Evolutionary conservation across 2,113 vertebrate genomes (phyloP).

Genomic region (Ictalurus furcatus): DNA sequence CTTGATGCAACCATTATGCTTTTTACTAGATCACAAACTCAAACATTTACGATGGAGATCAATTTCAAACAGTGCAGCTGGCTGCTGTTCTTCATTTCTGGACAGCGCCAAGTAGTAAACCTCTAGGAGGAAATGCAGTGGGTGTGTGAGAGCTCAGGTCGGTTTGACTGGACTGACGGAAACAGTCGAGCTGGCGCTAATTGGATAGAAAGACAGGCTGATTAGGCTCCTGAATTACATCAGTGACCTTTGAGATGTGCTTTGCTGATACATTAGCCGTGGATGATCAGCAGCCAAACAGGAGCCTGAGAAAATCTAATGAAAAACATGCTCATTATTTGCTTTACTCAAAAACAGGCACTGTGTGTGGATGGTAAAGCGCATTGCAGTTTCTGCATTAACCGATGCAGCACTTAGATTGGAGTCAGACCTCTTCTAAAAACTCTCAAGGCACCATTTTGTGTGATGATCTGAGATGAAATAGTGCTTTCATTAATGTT

Average conservation of each 20-base stretch:
- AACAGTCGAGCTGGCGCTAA: conserved; percentile 39
- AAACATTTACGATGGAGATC: not conserved
- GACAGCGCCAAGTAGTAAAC: not conserved
- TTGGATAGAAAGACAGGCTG: conserved; percentile 44
- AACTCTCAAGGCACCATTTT: not conserved
- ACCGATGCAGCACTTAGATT: not conserved
- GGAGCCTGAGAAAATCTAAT: conserved; percentile 10
- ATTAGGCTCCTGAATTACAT: conserved; percentile 49
- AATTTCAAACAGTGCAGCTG: not conserved
- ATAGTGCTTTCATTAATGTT: conserved; percentile 7
- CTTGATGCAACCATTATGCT: not conserved
- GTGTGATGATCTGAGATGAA: not conserved
- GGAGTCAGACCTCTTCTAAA: not conserved
- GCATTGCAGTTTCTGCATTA: not conserved
- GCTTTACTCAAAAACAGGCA: not conserved
- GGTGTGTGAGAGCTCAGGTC: not conserved
- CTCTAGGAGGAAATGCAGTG: not conserved
- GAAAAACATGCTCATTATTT: conserved; percentile 17
- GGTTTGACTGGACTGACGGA: conserved; percentile 27
- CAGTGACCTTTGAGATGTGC: conserved; percentile 50
- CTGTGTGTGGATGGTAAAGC: not conserved
- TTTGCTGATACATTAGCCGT: conserved; percentile 36
- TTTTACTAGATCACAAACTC: not conserved
- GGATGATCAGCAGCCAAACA: conserved; percentile 27
- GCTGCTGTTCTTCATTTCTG: not conserved